Percentiles rank a stretch among this genome's conserved stretches.
phyloP scores from a whole-genome alignment of 2,797 vertebrate genomes.

The Thripadectes ignobilis region DNA sequence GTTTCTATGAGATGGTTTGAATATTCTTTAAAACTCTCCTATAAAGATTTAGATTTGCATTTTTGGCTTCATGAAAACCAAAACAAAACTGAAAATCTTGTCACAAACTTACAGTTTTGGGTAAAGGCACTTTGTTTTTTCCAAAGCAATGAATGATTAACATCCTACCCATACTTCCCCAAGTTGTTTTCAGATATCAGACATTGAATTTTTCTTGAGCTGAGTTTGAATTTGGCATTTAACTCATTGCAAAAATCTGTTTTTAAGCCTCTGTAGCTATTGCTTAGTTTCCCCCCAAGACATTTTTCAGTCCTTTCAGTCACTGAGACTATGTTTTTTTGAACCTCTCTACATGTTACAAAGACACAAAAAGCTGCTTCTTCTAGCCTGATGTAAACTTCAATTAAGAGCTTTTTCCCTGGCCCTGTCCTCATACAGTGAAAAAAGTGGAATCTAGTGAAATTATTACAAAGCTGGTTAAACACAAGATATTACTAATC shows the following conservation, averaged over 20 bases:
- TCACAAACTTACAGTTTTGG: neutral
- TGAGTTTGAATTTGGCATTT: neutral
- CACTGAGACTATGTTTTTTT: neutral
- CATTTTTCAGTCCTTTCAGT: neutral
- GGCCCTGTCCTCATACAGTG: neutral
- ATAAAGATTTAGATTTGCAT: neutral
- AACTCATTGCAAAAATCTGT: neutral
- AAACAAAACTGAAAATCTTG: neutral
- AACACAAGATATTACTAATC: conserved; percentile 60
- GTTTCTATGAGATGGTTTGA: neutral
- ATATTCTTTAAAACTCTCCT: neutral
- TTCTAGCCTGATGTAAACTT: neutral
- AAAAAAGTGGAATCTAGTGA: conserved; percentile 19
- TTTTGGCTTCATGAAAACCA: neutral
- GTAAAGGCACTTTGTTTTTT: neutral
- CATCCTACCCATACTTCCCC: neutral
- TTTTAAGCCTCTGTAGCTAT: neutral
- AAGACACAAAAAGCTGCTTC: neutral
- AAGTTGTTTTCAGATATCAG: neutral
- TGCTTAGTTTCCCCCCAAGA: neutral
- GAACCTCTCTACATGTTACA: neutral
- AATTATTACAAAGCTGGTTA: conserved; percentile 59
- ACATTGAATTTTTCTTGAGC: neutral
- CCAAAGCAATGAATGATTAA: neutral
- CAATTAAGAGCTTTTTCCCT: neutral